A percentile compares a stretch with the other conserved stretches of the same genome.
These are phyloP conservation scores for Melanotaenia maccullochi DNA, from an alignment of 2,797 vertebrate species.

Conservation along the genomic window DNA sequence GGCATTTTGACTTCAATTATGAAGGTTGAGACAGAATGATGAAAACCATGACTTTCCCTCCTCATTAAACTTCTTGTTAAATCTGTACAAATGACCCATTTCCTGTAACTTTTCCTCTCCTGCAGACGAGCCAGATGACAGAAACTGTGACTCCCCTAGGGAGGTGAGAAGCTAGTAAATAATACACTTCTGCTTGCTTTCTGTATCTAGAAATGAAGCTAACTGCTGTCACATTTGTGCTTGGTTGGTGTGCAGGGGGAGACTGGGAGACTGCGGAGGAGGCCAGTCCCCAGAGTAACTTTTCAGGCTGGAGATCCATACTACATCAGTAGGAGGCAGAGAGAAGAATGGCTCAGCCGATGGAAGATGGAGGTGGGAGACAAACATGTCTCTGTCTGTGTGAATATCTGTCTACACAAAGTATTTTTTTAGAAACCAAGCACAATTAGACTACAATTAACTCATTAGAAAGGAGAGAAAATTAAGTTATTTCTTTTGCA, in stretches of 20 bases:
- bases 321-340: constrained; percentile 95
- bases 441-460: constrained; percentile 10
- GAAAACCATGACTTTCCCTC: constrained; percentile 60
- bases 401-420: constrained; percentile 31
- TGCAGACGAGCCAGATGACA: constrained; percentile 80
- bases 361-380: constrained; percentile 93
- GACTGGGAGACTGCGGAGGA: constrained; percentile 88
- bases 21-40: constrained; percentile 38
- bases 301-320: constrained; percentile 97
- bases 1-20: constrained; percentile 37
- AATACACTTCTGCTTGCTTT: constrained; percentile 1
- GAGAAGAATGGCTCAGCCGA: constrained; percentile 92
- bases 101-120: constrained; percentile 61
- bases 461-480: neutral
- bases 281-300: constrained; percentile 91
- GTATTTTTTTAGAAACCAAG: neutral
- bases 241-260: constrained; percentile 80
- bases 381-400: constrained; percentile 62
- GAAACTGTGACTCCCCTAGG: constrained; percentile 80
- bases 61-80: constrained; percentile 63
- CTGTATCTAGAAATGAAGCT: constrained; percentile 4
- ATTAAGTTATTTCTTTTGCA: neutral
- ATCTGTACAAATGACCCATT: constrained; percentile 65
- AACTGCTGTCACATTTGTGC: constrained; percentile 15
- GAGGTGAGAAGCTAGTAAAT: constrained; percentile 69